A percentile compares a stretch with the other conserved stretches of the same genome.
Evolutionary conservation across 2,113 vertebrate genomes (phyloP).

Genomic region (Myrmecobius fasciatus): DNA sequence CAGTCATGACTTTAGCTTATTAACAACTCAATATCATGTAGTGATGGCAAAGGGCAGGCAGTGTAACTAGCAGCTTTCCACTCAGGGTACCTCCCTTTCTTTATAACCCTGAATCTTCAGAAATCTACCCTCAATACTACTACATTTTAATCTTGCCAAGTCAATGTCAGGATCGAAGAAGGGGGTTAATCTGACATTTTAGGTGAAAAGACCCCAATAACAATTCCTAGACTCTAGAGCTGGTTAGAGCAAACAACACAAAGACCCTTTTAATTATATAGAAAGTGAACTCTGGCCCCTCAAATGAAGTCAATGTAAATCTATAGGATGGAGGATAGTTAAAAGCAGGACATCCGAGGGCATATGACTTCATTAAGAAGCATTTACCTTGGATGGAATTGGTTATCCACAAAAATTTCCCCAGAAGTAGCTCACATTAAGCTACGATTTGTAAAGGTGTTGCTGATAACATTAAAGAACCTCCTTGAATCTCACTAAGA

Average conservation of each 20-base stretch:
- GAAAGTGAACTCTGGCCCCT: not conserved
- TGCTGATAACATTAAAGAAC: not conserved
- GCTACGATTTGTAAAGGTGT: not conserved
- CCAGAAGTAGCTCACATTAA: not conserved
- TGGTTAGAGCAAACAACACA: not conserved
- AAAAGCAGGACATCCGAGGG: not conserved
- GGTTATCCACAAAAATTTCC: not conserved
- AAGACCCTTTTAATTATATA: not conserved
- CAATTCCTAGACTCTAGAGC: not conserved
- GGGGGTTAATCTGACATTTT: not conserved
- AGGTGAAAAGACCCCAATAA: not conserved
- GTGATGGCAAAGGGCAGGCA: not conserved
- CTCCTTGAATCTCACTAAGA: not conserved
- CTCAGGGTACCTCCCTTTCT: not conserved
- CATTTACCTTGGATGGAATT: not conserved
- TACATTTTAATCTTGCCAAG: not conserved
- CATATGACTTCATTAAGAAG: not conserved
- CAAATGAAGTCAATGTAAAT: not conserved
- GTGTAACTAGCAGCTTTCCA: not conserved
- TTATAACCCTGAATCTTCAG: not conserved
- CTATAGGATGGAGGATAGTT: not conserved
- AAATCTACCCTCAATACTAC: not conserved
- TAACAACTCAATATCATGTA: not conserved
- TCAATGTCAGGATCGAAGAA: not conserved
- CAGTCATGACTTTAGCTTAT: not conserved